Base-by-base conservation (phyloP, 92 coral and sea anemone species). In the Scolanthus callimorphus region DNA sequence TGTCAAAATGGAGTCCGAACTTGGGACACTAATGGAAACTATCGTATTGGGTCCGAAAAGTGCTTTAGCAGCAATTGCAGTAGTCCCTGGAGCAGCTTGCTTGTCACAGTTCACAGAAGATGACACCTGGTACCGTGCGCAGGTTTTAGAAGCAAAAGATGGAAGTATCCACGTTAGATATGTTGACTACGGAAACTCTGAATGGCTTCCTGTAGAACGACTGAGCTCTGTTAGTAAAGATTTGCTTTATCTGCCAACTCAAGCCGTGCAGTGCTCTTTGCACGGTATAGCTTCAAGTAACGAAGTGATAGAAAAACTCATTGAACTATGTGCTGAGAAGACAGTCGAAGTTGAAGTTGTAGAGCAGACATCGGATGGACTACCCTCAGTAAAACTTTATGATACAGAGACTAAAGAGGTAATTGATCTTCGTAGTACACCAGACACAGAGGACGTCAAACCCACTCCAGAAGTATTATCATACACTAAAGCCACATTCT, bases 131-230 rank as follows among this genome's bases (percentile, higher is more conserved):
- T 80, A 87, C 31, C 85, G 95, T 44, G 95, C 95, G 12, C 44
- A 73, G 38, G 45, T 73, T 30, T 22, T 73, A 11, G 50, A 54
- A 21, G 76, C 82, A 17, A 79, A 83, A 23, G 71, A 90, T 11
- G 96, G 96, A 4, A 57, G 50, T 39, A 68, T 84, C 22, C 84
- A 80, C 24, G 98, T 92, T 6, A 71, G 74, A 50, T 92, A 87
- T 84, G 96, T 92, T 31, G 98, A 92, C 60, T 92, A 84, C 57
- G 98, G 98, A 28, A 92, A 92, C 44, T 59, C 78, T 1, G 88
- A 92, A 27, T 63, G 58, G 41, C 74, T 89, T 3, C 83, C 79
- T 27, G 46, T 88, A 24, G 70, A 86, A 1, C 75, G 72, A 48
- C 82, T 92, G 9, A 84, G 65, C 53, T 88, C 77, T 20, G 61